phyloP scores from a whole-genome alignment of 2,797 vertebrate species.

The Manis crassicaudata region DNA sequence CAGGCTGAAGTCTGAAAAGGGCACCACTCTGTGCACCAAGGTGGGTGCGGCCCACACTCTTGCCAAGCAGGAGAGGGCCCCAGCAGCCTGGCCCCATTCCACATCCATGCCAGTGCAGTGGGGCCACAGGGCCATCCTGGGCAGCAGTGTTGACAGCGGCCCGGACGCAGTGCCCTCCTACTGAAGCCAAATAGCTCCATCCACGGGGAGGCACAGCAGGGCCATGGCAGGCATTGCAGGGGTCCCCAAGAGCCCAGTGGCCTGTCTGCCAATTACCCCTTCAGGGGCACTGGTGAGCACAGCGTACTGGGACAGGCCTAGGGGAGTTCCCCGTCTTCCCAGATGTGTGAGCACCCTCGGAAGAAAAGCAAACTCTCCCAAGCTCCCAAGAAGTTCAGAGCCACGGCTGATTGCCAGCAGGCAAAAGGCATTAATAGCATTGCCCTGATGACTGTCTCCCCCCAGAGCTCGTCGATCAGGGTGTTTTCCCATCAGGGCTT shows the following conservation, averaged over 20 bases:
- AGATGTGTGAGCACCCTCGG: not conserved
- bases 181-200: not conserved
- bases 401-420: fast-evolving
- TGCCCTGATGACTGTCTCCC: fast-evolving
- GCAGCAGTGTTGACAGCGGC: not conserved
- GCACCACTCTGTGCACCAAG: fast-evolving
- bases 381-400: not conserved
- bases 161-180: fast-evolving
- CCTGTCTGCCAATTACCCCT: fast-evolving
- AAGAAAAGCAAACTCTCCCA: fast-evolving
- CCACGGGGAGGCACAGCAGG: not conserved
- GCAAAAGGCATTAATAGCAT: fast-evolving
- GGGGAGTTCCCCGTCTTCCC: not conserved
- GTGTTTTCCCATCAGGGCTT: not conserved
- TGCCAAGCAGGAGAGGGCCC: not conserved
- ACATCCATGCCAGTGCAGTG: fast-evolving
- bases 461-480: fast-evolving
- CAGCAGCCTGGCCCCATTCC: fast-evolving
- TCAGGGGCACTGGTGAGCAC: not conserved
- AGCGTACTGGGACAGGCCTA: not conserved
- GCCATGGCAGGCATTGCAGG: not conserved
- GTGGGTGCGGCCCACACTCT: fast-evolving
- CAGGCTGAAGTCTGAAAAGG: not conserved
- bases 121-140: fast-evolving
- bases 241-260: not conserved